Evolutionary conservation across 2,797 vertebrate genomes (phyloP).

Genomic region (Notoglanidium macrostoma): DNA sequence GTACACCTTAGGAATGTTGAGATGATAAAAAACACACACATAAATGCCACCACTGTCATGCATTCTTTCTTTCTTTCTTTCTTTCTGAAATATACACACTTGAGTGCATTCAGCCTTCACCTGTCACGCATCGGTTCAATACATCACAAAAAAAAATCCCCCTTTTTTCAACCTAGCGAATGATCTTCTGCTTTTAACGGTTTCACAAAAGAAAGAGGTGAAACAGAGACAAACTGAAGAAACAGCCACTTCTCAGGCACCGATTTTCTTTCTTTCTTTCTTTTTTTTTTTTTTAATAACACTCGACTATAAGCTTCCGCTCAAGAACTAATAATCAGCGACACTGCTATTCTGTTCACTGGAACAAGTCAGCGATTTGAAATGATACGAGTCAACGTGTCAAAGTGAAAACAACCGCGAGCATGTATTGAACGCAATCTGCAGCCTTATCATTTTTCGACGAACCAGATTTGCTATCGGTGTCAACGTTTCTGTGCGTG

Average conservation of each 20-base stretch:
- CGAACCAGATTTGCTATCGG: slow-evolving; percentile 10
- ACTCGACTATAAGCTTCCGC: neutral
- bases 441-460: neutral
- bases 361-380: slow-evolving; percentile 6
- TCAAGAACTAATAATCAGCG: slow-evolving; percentile 2
- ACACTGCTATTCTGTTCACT: slow-evolving; percentile 4
- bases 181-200: neutral
- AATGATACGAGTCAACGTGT: neutral
- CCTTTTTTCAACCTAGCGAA: no score
- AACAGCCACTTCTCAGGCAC: slow-evolving; percentile 38
- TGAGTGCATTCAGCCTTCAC: slow-evolving; percentile 11
- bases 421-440: slow-evolving; percentile 21
- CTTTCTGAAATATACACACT: slow-evolving; percentile 4
- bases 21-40: neutral
- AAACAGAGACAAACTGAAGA: slow-evolving; percentile 7
- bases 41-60: neutral
- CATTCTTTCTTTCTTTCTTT: neutral
- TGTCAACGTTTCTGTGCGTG: slow-evolving; percentile 30
- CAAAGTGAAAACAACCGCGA: neutral
- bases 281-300: neutral
- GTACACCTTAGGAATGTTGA: neutral
- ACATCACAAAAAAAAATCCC: slow-evolving; percentile 3
- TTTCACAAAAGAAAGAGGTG: slow-evolving; percentile 12
- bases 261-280: slow-evolving; percentile 1
- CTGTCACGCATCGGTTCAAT: slow-evolving; percentile 13